These are phyloP conservation scores for Leucophenga maculata DNA, from an alignment of 2,888 invertebrate genomes.

Conservation along the genomic window DNA sequence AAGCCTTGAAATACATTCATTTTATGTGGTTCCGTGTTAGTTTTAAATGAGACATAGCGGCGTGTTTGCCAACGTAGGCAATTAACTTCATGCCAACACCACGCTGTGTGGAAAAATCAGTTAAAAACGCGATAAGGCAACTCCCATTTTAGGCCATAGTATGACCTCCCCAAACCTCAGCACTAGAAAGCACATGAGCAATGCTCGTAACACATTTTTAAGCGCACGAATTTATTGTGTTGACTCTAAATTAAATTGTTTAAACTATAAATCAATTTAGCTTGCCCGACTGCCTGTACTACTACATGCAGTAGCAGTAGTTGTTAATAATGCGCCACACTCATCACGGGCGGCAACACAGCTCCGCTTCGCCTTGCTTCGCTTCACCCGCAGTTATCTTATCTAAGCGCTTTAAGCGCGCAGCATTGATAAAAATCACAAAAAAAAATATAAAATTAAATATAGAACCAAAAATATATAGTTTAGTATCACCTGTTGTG, in stretches of 20 bases:
- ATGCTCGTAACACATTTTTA: conserved; percentile 32
- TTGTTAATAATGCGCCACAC: too few species aligned
- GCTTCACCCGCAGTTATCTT: background rate
- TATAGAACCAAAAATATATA: background rate
- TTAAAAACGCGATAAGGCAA: too few species aligned
- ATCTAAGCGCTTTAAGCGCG: background rate
- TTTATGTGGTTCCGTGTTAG: background rate
- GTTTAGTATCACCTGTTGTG: background rate
- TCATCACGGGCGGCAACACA: too few species aligned
- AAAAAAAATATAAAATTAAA: conserved; percentile 19
- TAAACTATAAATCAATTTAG: conserved; percentile 56
- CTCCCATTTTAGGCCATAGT: too few species aligned
- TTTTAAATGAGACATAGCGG: background rate
- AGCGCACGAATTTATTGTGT: conserved; percentile 11
- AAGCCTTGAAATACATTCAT: background rate
- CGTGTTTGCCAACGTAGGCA: background rate
- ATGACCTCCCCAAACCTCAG: too few species aligned
- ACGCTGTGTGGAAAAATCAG: too few species aligned
- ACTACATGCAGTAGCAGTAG: too few species aligned
- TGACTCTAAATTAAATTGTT: conserved; percentile 51
- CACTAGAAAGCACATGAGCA: too few species aligned
- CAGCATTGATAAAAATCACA: conserved; percentile 48
- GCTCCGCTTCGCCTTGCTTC: too few species aligned
- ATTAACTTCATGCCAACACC: too few species aligned
- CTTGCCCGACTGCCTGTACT: background rate